These are phyloP conservation scores for Chlamydotis undulata DNA, from an alignment of 2,113 vertebrate genomes.

Conservation along the genomic window DNA sequence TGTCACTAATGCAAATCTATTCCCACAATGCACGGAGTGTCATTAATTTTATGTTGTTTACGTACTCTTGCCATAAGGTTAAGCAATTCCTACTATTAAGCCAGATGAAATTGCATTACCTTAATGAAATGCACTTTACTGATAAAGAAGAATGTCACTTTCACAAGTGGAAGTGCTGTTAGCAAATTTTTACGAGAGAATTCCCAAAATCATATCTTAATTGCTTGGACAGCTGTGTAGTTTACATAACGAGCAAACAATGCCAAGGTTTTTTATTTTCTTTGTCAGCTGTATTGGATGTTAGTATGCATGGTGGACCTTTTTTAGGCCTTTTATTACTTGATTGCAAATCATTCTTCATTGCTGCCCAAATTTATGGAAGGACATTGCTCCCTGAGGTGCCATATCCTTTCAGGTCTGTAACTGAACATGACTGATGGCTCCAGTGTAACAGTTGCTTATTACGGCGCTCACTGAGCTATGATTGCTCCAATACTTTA, in stretches of 20 bases:
- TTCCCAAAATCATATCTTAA: conserved; percentile 89
- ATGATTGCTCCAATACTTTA: conserved; percentile 91
- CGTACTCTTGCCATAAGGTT: conserved; percentile 83
- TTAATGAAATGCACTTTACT: conserved; percentile 87
- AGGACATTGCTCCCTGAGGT: conserved; percentile 89
- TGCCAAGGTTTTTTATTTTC: conserved; percentile 86
- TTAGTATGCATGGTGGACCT: conserved; percentile 86
- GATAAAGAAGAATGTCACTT: conserved; percentile 87
- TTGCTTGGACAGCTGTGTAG: conserved; percentile 87
- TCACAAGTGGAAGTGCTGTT: conserved; percentile 84
- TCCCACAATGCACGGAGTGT: conserved; percentile 68
- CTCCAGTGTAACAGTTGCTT: conserved; percentile 88
- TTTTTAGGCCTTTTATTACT: conserved; percentile 86
- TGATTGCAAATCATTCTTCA: conserved; percentile 92
- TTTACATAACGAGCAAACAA: conserved; percentile 88
- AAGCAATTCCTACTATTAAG: conserved; percentile 84
- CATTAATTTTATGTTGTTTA: conserved; percentile 85
- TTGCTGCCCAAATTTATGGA: conserved; percentile 90
- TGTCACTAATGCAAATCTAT: conserved; percentile 77
- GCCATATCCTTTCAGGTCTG: conserved; percentile 88
- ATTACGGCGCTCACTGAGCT: conserved; percentile 86
- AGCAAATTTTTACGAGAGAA: conserved; percentile 86
- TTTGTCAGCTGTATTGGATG: conserved; percentile 84
- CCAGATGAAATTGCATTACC: conserved; percentile 83
- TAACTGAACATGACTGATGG: conserved; percentile 89